These are phyloP conservation scores for Portunus trituberculatus DNA, from an alignment of 1,140 invertebrate genomes.

Conservation along the genomic window DNA sequence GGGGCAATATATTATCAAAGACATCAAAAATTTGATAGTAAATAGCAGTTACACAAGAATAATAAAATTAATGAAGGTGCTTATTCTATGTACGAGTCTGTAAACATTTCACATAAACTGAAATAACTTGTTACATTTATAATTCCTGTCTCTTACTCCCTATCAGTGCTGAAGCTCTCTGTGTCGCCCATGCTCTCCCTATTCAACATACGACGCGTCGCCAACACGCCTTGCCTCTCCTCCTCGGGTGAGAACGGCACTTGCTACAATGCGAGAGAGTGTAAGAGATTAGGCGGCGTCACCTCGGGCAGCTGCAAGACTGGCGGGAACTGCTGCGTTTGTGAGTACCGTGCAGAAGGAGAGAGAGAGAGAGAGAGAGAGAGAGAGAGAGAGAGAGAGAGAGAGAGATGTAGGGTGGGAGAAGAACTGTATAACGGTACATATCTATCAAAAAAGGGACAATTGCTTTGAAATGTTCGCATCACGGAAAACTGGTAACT, in stretches of 20 bases:
- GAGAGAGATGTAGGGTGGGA: not conserved
- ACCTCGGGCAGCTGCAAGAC: slow-evolving; percentile 88
- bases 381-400: not conserved
- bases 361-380: not conserved
- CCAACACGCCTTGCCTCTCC: slow-evolving; percentile 77
- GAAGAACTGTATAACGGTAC: not conserved
- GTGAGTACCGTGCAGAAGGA: slow-evolving; percentile 79
- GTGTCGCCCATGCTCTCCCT: slow-evolving; percentile 42
- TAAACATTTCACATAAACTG: too few relatives aligned
- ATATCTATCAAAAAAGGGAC: too few relatives aligned
- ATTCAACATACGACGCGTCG: not conserved
- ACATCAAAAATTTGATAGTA: too few relatives aligned
- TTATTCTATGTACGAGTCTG: too few relatives aligned
- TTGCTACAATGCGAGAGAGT: slow-evolving; percentile 86
- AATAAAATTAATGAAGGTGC: too few relatives aligned
- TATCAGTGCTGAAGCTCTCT: not conserved
- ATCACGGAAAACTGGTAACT: too few relatives aligned
- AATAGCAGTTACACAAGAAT: too few relatives aligned
- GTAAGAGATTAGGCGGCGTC: slow-evolving; percentile 85
- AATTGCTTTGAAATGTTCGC: too few relatives aligned
- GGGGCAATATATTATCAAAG: too few relatives aligned
- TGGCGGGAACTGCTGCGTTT: slow-evolving; percentile 87
- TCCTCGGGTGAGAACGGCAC: slow-evolving; percentile 88
- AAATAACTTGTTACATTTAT: too few relatives aligned
- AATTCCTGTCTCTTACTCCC: not conserved